Percentiles rank a stretch among this genome's conserved stretches.
phyloP scores from a whole-genome alignment of 2,113 vertebrate species.

The Ageneiosus marmoratus region DNA sequence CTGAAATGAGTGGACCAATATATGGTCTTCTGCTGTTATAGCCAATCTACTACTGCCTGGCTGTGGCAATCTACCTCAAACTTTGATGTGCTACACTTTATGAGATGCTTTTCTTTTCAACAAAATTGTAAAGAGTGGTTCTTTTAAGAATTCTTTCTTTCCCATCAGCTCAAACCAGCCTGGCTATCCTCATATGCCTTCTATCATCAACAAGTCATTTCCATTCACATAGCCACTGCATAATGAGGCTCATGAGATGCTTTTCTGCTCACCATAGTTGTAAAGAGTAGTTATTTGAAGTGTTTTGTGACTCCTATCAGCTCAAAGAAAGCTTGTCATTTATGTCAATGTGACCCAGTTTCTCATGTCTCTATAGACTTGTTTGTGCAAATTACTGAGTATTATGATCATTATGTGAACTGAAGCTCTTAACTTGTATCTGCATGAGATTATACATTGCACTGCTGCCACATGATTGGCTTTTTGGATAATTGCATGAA shows the following conservation, averaged over 20 bases:
- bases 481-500: background rate
- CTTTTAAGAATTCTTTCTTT: no score
- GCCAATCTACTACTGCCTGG: no score
- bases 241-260: no score
- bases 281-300: background rate
- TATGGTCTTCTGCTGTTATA: background rate
- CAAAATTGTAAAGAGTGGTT: no score
- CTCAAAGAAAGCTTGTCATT: background rate
- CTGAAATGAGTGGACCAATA: background rate
- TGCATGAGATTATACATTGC: background rate
- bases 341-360: no score
- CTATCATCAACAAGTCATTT: no score
- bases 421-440: background rate
- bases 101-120: background rate
- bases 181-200: no score
- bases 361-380: no score
- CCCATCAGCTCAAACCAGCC: no score
- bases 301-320: background rate
- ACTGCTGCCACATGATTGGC: background rate
- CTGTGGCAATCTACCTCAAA: no score
- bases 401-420: no score
- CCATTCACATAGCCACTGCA: no score
- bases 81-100: background rate
- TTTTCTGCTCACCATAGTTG: background rate
- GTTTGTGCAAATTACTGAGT: background rate